phyloP scores from a whole-genome alignment of 2,113 vertebrate genomes.

The Prinia subflava region DNA sequence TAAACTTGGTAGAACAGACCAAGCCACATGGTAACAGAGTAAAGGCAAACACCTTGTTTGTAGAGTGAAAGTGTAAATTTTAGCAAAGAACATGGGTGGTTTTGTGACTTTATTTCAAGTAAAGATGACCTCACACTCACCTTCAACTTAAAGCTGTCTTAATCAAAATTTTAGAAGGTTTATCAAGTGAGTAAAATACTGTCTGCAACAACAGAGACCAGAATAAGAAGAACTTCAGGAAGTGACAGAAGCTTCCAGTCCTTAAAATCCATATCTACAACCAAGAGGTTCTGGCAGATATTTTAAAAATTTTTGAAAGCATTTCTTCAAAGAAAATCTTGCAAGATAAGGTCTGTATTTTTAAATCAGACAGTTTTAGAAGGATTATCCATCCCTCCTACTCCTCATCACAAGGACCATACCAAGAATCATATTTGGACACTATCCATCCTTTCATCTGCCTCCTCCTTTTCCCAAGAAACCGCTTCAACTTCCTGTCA shows the following conservation, averaged over 20 bases:
- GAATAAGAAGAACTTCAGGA: background rate
- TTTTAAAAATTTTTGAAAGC: background rate
- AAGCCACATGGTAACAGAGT: background rate
- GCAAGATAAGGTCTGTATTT: background rate
- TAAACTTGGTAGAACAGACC: background rate
- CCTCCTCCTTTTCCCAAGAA: background rate
- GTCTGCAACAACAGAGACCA: background rate
- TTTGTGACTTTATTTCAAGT: background rate
- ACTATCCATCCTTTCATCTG: background rate
- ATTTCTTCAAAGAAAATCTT: background rate
- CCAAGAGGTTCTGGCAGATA: background rate
- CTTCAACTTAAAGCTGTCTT: background rate
- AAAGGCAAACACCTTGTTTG: background rate
- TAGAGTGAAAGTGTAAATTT: background rate
- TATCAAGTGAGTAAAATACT: background rate
- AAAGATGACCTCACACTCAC: background rate
- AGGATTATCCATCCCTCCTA: background rate
- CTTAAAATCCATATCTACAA: background rate
- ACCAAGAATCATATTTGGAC: background rate
- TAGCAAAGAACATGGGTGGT: background rate
- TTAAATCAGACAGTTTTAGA: background rate
- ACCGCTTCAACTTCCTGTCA: background rate
- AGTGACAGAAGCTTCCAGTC: background rate
- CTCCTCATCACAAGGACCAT: background rate
- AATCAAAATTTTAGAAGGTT: background rate